A percentile compares a stretch with the other conserved stretches of the same genome.
Conservation (phyloP, 2,888 invertebrate species). For the Lepidocyrtinus sp. region DNA sequence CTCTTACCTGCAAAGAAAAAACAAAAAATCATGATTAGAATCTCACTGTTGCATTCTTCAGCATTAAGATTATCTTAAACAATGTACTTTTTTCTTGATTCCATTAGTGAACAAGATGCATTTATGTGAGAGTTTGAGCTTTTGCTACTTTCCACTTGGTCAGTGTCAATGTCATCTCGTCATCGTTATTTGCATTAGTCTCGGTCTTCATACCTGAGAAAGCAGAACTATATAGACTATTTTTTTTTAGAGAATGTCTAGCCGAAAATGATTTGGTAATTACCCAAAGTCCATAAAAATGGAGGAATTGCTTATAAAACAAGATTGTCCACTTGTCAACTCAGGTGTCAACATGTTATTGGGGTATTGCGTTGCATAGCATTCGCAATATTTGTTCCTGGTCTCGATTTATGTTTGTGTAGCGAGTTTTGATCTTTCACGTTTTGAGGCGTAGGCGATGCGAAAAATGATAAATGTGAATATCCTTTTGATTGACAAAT, state of each 20-base stretch:
- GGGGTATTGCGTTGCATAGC: constrained; percentile 14
- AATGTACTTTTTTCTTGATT: too few species aligned
- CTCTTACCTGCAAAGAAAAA: constrained; percentile 45
- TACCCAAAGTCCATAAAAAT: constrained; percentile 37
- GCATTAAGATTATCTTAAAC: too few species aligned
- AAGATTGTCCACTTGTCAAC: constrained; percentile 56
- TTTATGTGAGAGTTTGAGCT: too few species aligned
- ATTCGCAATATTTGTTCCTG: too few species aligned
- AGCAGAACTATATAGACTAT: neutral
- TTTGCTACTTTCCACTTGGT: too few species aligned
- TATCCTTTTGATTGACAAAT: constrained; percentile 44
- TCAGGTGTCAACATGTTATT: constrained; percentile 45
- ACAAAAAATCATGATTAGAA: constrained; percentile 36
- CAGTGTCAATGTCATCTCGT: too few species aligned
- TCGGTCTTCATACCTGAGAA: neutral
- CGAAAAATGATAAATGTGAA: constrained; percentile 22
- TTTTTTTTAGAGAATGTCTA: constrained; percentile 22
- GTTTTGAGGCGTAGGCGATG: constrained; percentile 50
- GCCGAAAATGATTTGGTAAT: constrained; percentile 34
- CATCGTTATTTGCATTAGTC: too few species aligned
- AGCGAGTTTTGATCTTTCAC: too few species aligned
- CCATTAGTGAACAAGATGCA: too few species aligned
- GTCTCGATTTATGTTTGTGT: too few species aligned
- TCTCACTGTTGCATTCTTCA: constrained; percentile 38
- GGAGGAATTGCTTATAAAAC: constrained; percentile 39